These are phyloP conservation scores for Picathartes gymnocephalus DNA, from an alignment of 2,113 vertebrate genomes.

Conservation along the genomic window DNA sequence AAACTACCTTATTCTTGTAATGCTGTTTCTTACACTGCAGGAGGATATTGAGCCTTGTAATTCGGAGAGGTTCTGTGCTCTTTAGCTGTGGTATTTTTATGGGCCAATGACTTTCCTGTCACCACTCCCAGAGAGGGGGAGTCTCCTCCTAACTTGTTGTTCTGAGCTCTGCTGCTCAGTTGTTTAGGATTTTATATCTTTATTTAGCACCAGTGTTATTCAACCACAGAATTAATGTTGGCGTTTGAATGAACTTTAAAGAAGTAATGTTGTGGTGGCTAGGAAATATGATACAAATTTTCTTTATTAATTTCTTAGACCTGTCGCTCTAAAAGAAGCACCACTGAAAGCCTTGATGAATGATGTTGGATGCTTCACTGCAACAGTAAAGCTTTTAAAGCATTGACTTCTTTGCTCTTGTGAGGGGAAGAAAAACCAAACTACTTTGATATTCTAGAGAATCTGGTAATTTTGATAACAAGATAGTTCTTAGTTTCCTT, in stretches of 20 bases:
- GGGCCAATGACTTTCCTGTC: background rate
- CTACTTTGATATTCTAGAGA: background rate
- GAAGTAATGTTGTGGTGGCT: background rate
- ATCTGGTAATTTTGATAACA: background rate
- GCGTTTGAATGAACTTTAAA: background rate
- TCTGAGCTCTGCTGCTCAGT: background rate
- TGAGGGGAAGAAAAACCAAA: background rate
- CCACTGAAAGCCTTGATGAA: background rate
- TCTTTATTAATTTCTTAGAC: background rate
- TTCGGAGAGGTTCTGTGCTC: background rate
- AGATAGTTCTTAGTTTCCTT: background rate
- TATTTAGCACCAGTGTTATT: background rate
- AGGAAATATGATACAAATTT: background rate
- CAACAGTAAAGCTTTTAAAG: background rate
- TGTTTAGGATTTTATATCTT: background rate
- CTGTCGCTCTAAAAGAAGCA: background rate
- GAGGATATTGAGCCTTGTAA: background rate
- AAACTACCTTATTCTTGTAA: background rate
- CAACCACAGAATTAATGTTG: background rate
- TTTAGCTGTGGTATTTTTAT: background rate
- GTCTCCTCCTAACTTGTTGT: background rate
- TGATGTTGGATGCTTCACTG: background rate
- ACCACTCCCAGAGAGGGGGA: background rate
- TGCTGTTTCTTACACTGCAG: background rate
- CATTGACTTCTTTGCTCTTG: background rate